Base-by-base conservation (phyloP, 1,140 invertebrate genomes). In the Aphis craccivora region DNA sequence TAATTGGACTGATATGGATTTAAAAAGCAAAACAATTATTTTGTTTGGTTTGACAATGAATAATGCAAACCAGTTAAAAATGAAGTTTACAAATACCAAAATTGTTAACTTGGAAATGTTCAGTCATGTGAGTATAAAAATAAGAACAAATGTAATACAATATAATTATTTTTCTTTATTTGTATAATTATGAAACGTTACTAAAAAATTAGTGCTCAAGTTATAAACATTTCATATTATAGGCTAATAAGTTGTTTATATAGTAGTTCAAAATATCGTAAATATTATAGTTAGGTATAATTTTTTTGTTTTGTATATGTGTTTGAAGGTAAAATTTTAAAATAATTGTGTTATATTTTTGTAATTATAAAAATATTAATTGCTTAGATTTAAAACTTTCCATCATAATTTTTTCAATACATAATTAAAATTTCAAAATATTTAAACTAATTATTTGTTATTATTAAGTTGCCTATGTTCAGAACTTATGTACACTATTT, bases 1-100 rank as follows among this genome's bases (percentile, higher is more conserved):
- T 81, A 45, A 91, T 40, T 91, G 90, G 90, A 91, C 43, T 8
- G 9, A 48, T 20, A 67, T 48, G 43, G 45, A 83, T 35, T 48
- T 76, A 35, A 83, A 91, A 83, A n/a, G 43, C 51, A 91, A 37
- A 91, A 91, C 83, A n/a, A 22, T 91, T 8, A 37, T 91, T 45
- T 35, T 91, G n/a, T 45, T 81, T 9, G 7, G n/a, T 11, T 35
- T 91, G 67, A 76, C 9, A 25, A 83, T 91, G n/a, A 81, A 91
- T n/a, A 51, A 91, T 83, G 43, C 90, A 9, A 91, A 83, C 23
- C 37, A 81, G 11, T 48, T 91, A 25, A 91, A 43, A 30, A 45
- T 91, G 43, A 91, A 81, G 35, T n/a, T 35, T 30, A 91, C 90
- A 37, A 20, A 23, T 7, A 91, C 30, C 5, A 91, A 83, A 48